A percentile compares a stretch with the other conserved stretches of the same genome.
Conservation (phyloP, 2,888 invertebrate species). For the Halocaridina rubra region DNA sequence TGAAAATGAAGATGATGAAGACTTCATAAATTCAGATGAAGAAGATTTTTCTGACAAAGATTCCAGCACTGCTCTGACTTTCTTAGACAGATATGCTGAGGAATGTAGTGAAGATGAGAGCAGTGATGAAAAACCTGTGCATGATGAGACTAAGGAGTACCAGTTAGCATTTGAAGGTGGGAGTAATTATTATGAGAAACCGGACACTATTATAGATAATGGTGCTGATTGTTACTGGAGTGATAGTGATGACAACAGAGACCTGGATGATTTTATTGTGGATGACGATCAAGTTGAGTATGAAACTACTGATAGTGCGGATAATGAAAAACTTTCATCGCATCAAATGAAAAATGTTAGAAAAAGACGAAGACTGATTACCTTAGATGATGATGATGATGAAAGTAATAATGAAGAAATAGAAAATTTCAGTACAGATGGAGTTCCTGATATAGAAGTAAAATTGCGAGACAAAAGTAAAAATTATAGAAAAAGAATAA, state of each 20-base stretch:
- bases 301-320: background rate
- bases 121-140: background rate
- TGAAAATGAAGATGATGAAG: background rate
- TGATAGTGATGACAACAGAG: constrained; percentile 34
- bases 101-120: constrained; percentile 30
- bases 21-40: background rate
- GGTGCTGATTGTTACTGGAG: constrained; percentile 44
- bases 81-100: constrained; percentile 10
- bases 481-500: background rate
- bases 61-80: background rate
- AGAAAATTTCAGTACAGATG: background rate
- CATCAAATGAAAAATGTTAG: no score
- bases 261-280: constrained; percentile 45
- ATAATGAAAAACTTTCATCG: background rate
- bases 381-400: no score
- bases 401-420: background rate
- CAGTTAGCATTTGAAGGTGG: constrained; percentile 47
- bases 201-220: constrained; percentile 17
- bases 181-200: constrained; percentile 12
- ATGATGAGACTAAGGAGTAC: constrained; percentile 28
- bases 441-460: background rate
- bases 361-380: no score
- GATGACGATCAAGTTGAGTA: constrained; percentile 15
- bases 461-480: background rate
- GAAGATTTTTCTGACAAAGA: background rate